Conservation (phyloP, 1,140 invertebrate species). For the Arion vulgaris region DNA sequence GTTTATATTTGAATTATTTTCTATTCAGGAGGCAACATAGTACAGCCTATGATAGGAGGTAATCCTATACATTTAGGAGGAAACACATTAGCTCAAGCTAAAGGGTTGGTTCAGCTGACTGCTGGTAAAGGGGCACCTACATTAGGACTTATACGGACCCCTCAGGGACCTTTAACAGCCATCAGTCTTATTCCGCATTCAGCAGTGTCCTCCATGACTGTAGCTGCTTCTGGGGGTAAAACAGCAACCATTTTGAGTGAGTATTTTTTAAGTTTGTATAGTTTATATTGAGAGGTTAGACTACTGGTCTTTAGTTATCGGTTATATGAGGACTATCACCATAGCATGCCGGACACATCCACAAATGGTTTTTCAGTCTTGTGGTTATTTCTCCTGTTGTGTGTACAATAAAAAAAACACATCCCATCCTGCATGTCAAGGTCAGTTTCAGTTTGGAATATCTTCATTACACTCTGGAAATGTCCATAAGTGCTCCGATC, state of each 20-base stretch:
- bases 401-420: too few species aligned
- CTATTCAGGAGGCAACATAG: constrained; percentile 54
- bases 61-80: constrained; percentile 59
- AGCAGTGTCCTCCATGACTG: constrained; percentile 42
- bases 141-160: constrained; percentile 55
- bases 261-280: not conserved
- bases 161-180: constrained; percentile 54
- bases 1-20: too few species aligned
- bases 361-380: too few species aligned
- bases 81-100: constrained; percentile 51
- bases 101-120: constrained; percentile 55
- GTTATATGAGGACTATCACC: too few species aligned
- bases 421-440: too few species aligned
- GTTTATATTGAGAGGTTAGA: too few species aligned
- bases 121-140: constrained; percentile 55
- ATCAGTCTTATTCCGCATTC: constrained; percentile 62
- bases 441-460: too few species aligned
- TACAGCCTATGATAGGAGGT: constrained; percentile 54
- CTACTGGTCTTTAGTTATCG: too few species aligned
- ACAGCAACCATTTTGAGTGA: constrained; percentile 24
- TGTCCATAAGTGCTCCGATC: too few species aligned
- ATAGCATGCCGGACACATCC: too few species aligned
- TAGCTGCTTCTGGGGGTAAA: constrained; percentile 30
- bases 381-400: too few species aligned
- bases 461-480: too few species aligned